Base-by-base conservation (phyloP, 92 coral and sea anemone genomes). In the Virgularia gustaviana region DNA sequence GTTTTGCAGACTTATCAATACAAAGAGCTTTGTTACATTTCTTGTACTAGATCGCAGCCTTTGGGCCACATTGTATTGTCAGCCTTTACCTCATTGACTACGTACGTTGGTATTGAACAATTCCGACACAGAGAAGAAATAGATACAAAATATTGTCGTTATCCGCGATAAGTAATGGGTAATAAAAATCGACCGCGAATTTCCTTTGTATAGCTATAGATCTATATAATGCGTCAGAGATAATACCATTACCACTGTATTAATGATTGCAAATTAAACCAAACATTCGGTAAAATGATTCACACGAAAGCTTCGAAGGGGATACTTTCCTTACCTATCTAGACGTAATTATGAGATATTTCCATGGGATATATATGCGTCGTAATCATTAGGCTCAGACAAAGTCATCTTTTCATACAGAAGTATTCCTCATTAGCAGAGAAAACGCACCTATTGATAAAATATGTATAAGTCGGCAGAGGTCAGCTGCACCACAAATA, bases 401-500 rank as follows among this genome's bases (percentile, higher is more conserved):
- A 15, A 15, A 4, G 55, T 4, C 6, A 4, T 15, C 20, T 4
- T 4, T 4, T 15, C 18, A 5, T 25, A 5, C 43, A 49, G 35
- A 42, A 49, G 0, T 34, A 25, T 55, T 68, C 11, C 60, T 68
- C 75, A 68, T 68, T 68, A 68, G 75, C 30, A 27, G 43, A n/a
- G 66, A 59, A 68, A 68, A 68, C 75, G 60, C 61, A 51, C 75
- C 75, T 68, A 61, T 68, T 68, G 49, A 68, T 68, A 68, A 68
- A 68, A 68, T 68, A 68, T 68, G 75, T 32, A 68, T 68, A 1
- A 68, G 57, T 32, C 73, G 73, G 73, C 73, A 34, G 6, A 47
- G 58, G 52, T 54, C 75, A 51, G 75, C 75, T 33, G 36, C 45
- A 68, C 75, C 75, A 27, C 75, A 68, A 32, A 32, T 68, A 54